Evolutionary conservation across 2,113 vertebrate genomes (phyloP), one percentile per base, ranked within the genome.

Genomic region (Caloenas nicobarica): DNA sequence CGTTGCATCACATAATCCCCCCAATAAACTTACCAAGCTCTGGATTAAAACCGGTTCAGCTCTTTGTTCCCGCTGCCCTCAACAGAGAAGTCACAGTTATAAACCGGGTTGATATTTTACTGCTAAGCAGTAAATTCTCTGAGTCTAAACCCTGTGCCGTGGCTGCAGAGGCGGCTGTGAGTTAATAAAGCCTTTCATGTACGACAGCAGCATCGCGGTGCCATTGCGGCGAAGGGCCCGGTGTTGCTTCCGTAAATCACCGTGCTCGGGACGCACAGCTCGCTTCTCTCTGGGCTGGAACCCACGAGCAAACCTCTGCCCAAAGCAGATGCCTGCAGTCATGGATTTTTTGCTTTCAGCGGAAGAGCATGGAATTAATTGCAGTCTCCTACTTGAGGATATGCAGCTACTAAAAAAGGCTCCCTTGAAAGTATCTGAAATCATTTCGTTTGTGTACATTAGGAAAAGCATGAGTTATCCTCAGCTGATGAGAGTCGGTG

Each of bases 401-500:
- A 8, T 4, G 85, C 71, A 60, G 80, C 31, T 22, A 12, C 13
- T n/a, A 4, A 19, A 40, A 85, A 31, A 33, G 26, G 53, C 48
- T 76, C 60, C 81, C 88, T 44, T 60, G 89, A 5, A 68, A 88
- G 72, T 3, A 19, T 23, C 83, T 78, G 91, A 18, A 29, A 31
- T 16, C 24, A 38, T 29, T 54, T 42, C 1, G 2, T 53, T 86
- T 29, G 89, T 86, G 72, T 53, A 85, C 76, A 81, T 93, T 33
- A 70, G 81, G 82, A 31, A 53, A n/a, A 82, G 57, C 72, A 54
- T 81, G 81, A 95, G 90, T 91, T 88, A 90, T 85, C 44, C 91
- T 90, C 96, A 91, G 93, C 86, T 96, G 95, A 87, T 16, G 89
- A 22, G 29, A 78, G 85, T 33, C 93, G 2, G 88, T 70, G 68